Evolutionary conservation across 2,113 vertebrate species (phyloP).

Genomic region (Equus quagga): DNA sequence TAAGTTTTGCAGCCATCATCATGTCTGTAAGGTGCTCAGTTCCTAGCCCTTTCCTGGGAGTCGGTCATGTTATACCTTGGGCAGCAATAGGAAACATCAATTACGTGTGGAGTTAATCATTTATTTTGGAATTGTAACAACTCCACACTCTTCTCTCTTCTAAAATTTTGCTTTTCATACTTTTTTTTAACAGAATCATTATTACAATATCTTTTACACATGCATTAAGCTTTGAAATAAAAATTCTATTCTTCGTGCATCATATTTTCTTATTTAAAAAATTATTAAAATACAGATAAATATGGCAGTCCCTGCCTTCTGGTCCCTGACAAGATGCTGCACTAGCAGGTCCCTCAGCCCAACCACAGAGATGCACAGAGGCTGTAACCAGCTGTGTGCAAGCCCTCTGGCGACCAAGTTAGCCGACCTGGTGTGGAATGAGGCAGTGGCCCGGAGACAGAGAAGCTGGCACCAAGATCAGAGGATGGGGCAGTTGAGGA

Average conservation of each 20-base stretch:
- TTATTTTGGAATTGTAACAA: background rate
- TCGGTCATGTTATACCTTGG: background rate
- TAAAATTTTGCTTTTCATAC: background rate
- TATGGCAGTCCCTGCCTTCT: background rate
- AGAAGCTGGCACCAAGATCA: background rate
- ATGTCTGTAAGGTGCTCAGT: background rate
- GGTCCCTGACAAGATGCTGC: background rate
- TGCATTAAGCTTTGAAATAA: background rate
- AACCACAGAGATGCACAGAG: background rate
- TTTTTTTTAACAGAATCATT: background rate
- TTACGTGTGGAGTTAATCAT: background rate
- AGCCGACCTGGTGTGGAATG: background rate
- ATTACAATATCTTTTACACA: background rate
- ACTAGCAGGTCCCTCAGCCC: background rate
- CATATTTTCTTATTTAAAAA: background rate
- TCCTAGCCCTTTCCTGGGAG: background rate
- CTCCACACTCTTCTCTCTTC: background rate
- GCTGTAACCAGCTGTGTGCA: background rate
- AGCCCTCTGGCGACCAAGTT: background rate
- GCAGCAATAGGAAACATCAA: background rate
- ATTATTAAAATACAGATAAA: background rate
- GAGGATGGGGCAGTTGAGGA: background rate
- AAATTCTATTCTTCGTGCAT: background rate
- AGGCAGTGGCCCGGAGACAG: background rate
- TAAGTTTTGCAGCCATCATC: background rate